These are phyloP conservation scores for Neomonachus schauinslandi DNA, from an alignment of 2,113 vertebrate genomes.

Conservation along the genomic window DNA sequence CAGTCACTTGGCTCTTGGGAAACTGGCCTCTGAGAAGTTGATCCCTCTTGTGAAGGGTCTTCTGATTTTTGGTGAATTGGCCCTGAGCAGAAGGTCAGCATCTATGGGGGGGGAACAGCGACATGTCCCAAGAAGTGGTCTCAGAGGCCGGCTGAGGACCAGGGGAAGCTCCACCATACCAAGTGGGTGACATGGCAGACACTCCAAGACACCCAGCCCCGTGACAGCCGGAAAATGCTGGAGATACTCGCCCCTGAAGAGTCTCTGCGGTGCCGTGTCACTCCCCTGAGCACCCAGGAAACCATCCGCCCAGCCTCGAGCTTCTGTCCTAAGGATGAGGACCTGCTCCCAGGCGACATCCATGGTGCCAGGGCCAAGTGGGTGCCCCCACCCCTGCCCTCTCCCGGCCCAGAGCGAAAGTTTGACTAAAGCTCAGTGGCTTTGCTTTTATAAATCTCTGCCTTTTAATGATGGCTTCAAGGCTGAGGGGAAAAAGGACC, in stretches of 20 bases:
- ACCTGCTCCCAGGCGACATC: accelerated
- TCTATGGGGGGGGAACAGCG: accelerated
- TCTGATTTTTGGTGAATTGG: neutral
- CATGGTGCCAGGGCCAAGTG: neutral
- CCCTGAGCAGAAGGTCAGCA: neutral
- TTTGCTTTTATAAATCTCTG: constrained; percentile 89
- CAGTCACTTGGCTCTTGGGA: neutral
- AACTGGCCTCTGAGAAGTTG: neutral
- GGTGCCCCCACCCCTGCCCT: neutral
- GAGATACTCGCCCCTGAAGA: neutral
- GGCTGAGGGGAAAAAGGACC: constrained; percentile 86
- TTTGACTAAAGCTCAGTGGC: constrained; percentile 88
- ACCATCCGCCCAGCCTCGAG: accelerated
- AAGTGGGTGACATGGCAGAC: neutral
- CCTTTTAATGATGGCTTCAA: constrained; percentile 89
- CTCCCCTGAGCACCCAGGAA: neutral
- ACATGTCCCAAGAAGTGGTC: neutral
- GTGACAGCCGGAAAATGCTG: neutral
- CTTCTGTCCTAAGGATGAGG: neutral
- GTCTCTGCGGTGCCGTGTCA: accelerated
- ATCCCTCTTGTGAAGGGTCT: neutral
- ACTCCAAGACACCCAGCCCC: too few species aligned
- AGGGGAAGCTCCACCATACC: neutral
- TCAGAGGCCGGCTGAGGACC: neutral
- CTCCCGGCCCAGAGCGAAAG: constrained; percentile 68